Conservation (phyloP, 2,797 vertebrate genomes). For the Phoebastria nigripes region DNA sequence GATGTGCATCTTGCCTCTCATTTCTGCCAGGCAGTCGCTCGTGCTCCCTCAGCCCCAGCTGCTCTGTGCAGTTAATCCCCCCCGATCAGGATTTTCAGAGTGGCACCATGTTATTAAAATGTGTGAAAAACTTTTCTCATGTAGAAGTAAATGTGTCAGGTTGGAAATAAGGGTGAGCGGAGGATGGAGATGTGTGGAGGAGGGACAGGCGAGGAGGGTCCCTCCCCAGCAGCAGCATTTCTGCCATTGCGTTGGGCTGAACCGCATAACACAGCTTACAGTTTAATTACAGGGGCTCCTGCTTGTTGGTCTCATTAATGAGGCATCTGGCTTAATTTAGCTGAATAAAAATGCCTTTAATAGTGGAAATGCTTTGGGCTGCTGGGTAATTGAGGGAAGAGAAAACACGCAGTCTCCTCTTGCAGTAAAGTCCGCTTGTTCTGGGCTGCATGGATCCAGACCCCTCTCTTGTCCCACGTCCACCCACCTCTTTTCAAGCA, state of each 20-base stretch:
- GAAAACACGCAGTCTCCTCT: slow-evolving; percentile 37
- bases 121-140: slow-evolving; percentile 35
- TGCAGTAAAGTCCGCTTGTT: neutral
- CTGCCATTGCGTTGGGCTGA: slow-evolving; percentile 11
- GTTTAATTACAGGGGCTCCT: slow-evolving; percentile 79
- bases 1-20: neutral
- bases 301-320: slow-evolving; percentile 73
- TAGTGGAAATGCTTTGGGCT: slow-evolving; percentile 58
- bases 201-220: neutral
- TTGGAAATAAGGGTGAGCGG: slow-evolving; percentile 1
- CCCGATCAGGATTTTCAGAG: neutral
- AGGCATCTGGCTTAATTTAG: slow-evolving; percentile 77
- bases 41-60: neutral
- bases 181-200: neutral
- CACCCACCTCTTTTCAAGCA: neutral
- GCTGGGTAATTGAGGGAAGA: slow-evolving; percentile 66
- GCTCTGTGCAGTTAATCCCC: neutral
- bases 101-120: slow-evolving; percentile 53
- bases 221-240: neutral
- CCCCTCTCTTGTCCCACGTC: neutral
- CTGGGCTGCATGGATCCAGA: neutral
- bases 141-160: slow-evolving; percentile 40
- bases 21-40: neutral
- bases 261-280: slow-evolving; percentile 64
- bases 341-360: slow-evolving; percentile 74